Conservation (phyloP, 2,888 invertebrate species). For the Tachina fera region DNA sequence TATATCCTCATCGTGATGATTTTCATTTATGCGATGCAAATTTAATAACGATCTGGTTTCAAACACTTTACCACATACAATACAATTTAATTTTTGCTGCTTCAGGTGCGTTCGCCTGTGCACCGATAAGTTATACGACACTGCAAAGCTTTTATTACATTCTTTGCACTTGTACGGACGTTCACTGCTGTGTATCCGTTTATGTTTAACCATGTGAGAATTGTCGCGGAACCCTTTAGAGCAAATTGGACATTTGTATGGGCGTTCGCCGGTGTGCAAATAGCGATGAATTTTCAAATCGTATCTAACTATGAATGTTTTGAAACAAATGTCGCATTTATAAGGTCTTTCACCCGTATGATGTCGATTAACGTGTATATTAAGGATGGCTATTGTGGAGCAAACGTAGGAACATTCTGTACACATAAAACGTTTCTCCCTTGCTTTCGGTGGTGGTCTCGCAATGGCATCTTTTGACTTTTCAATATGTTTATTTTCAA, state of each 20-base stretch:
- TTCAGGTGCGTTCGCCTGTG: constrained; percentile 55
- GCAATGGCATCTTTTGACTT: neutral
- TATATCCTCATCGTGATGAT: constrained; percentile 55
- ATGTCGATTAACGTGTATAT: constrained; percentile 59
- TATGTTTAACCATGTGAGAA: constrained; percentile 37
- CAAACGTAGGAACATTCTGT: constrained; percentile 59
- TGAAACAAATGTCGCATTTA: constrained; percentile 63
- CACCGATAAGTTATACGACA: constrained; percentile 55
- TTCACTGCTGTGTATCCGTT: constrained; percentile 47
- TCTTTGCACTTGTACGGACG: constrained; percentile 57
- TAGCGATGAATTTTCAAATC: constrained; percentile 86
- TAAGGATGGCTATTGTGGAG: constrained; percentile 54
- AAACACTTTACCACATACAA: constrained; percentile 52
- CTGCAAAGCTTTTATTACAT: constrained; percentile 59
- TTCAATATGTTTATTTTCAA: constrained; percentile 32
- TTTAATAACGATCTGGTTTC: constrained; percentile 53
- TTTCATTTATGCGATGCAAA: constrained; percentile 58
- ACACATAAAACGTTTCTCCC: constrained; percentile 68
- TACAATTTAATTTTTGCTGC: constrained; percentile 49
- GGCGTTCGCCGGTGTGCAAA: constrained; percentile 87
- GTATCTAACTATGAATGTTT: constrained; percentile 46
- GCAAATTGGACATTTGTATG: constrained; percentile 86
- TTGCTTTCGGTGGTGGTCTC: constrained; percentile 16
- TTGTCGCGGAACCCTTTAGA: constrained; percentile 56
- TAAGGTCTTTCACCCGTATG: constrained; percentile 69